phyloP scores from a whole-genome alignment of 2,797 vertebrate species.

The Ctenochaetus hawaiiensis region DNA sequence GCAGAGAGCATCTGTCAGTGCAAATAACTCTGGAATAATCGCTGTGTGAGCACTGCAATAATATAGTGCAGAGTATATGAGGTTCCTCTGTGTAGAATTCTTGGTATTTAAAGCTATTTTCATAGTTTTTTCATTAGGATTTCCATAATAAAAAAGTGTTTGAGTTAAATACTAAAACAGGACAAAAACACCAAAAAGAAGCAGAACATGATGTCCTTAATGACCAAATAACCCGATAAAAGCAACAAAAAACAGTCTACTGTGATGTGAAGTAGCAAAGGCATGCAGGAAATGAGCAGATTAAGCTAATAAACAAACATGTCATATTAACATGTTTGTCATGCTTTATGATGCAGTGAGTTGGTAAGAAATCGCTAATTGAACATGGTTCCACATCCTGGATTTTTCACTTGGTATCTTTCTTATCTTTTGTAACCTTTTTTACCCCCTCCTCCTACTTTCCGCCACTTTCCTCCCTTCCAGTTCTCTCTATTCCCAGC shows the following conservation, averaged over 20 bases:
- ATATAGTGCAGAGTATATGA: background rate
- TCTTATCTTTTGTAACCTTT: conserved; percentile 54
- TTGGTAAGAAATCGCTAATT: no score
- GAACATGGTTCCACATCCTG: background rate
- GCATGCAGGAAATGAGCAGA: background rate
- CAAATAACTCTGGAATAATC: background rate
- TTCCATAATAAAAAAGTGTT: background rate
- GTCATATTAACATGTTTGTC: background rate
- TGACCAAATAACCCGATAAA: background rate
- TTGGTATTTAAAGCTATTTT: background rate
- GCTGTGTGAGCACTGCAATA: background rate
- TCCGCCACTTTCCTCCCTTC: conserved; percentile 55
- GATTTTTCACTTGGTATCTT: conserved; percentile 20
- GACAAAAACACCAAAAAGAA: no score
- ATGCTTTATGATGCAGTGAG: no score
- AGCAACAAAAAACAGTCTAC: background rate
- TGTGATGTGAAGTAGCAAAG: background rate
- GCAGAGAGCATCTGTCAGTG: conserved; percentile 3
- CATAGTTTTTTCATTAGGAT: background rate
- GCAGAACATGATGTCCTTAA: background rate
- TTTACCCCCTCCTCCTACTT: conserved; percentile 7
- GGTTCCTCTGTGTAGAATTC: background rate
- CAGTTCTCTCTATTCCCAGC: conserved; percentile 67
- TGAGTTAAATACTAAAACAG: background rate
- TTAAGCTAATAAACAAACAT: background rate